These are phyloP conservation scores for Bombus turneri DNA, from an alignment of 1,140 invertebrate genomes.

Conservation along the genomic window DNA sequence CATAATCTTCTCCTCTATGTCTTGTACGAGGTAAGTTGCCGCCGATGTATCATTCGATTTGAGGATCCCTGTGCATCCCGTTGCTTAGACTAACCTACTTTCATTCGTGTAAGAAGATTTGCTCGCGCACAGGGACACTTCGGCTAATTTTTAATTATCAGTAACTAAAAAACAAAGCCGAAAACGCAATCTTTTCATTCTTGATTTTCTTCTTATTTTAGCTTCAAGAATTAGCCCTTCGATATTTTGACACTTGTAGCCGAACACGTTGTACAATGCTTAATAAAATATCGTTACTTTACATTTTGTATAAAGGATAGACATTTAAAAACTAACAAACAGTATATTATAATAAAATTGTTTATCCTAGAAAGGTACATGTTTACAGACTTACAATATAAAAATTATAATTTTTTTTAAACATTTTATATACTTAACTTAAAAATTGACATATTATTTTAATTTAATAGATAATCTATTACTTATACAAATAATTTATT, in stretches of 20 bases:
- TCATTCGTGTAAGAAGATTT: too few relatives aligned
- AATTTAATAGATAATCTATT: conserved; percentile 16
- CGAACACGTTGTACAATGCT: neutral
- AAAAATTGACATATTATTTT: conserved; percentile 28
- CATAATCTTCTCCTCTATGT: neutral
- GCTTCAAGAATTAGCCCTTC: too few relatives aligned
- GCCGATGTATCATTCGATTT: too few relatives aligned
- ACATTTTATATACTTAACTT: conserved; percentile 11
- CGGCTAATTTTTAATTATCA: too few relatives aligned
- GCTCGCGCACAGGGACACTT: too few relatives aligned
- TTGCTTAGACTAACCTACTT: too few relatives aligned
- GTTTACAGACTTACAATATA: conserved; percentile 20
- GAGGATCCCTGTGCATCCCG: too few relatives aligned
- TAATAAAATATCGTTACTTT: neutral
- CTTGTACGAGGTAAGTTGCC: neutral
- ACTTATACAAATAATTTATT: conserved; percentile 47
- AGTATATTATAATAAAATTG: conserved; percentile 46
- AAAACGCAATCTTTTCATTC: too few relatives aligned
- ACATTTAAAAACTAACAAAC: conserved; percentile 30
- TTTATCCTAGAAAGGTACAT: conserved; percentile 8
- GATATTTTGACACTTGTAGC: too few relatives aligned
- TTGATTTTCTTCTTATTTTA: too few relatives aligned
- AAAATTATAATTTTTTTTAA: conserved; percentile 3
- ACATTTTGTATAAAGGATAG: conserved; percentile 1
- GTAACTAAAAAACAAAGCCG: too few relatives aligned